Evolutionary conservation across 2,888 invertebrate genomes (phyloP).

Genomic region (Noctua fimbriata): DNA sequence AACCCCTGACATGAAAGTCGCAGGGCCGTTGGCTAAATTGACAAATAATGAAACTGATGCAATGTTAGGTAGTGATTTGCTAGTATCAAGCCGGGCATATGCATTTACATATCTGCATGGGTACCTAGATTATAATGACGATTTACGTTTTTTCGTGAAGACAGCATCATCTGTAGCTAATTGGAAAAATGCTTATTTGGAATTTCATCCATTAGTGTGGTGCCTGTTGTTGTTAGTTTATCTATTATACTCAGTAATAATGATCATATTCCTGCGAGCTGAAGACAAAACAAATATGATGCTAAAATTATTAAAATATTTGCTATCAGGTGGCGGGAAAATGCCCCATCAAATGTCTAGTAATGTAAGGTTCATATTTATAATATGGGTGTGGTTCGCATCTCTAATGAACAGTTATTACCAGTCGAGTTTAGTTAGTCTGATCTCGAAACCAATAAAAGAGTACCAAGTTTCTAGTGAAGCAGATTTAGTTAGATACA

Average conservation of each 20-base stretch:
- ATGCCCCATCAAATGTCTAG: slow-evolving; percentile 5
- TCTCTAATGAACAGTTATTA: slow-evolving; percentile 67
- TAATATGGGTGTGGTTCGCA: slow-evolving; percentile 78
- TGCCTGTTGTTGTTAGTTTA: not conserved
- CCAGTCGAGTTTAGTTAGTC: slow-evolving; percentile 67
- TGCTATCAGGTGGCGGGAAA: slow-evolving; percentile 37
- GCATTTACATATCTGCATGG: slow-evolving; percentile 54
- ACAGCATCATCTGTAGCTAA: slow-evolving; percentile 14
- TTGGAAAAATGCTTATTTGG: slow-evolving; percentile 9
- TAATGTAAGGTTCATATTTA: slow-evolving; percentile 55
- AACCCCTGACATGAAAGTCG: slow-evolving; percentile 36
- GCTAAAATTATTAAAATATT: slow-evolving; percentile 44
- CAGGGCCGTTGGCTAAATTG: slow-evolving; percentile 36
- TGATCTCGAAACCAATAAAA: slow-evolving; percentile 61
- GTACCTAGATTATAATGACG: slow-evolving; percentile 47
- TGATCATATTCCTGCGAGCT: slow-evolving; percentile 39
- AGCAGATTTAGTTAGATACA: slow-evolving; percentile 38
- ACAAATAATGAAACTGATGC: slow-evolving; percentile 48
- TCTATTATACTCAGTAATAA: slow-evolving; percentile 23
- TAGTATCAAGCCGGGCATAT: slow-evolving; percentile 27
- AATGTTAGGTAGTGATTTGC: slow-evolving; percentile 44
- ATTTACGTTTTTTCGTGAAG: slow-evolving; percentile 46
- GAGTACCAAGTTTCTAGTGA: slow-evolving; percentile 61
- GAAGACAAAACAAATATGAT: slow-evolving; percentile 49
- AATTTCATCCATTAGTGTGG: slow-evolving; percentile 3